Evolutionary conservation across 1,140 invertebrate species (phyloP), one percentile per base, ranked within the genome.

Genomic region (Acromyrmex echinatior): DNA sequence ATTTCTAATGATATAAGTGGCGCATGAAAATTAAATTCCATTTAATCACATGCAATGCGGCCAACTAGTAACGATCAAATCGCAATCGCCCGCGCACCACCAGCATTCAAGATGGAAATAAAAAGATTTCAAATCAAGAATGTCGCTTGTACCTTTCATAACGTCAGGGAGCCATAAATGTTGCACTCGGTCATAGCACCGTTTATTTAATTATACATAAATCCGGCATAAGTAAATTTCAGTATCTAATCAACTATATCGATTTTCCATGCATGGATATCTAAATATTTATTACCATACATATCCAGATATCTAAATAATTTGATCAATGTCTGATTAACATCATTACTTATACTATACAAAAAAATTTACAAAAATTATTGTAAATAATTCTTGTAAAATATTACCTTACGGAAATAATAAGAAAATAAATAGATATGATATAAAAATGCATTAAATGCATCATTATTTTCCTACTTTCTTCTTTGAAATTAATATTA

Each of bases 121-220:
- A 82, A 82, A 82, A 74, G 28, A 63, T 63, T 84, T 28, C 12
- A 63, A 25, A 74, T 49, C 68, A 60, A 74, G 80, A 84, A 84
- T 84, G 80, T 76, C 70, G 70, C 70, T 35, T 51, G 18, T 62
- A 74, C 25, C 68, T 84, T 84, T 84, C 70, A 62, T 76, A 84
- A 76, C 56, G 16, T 12, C 3, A 62, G 25, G 31, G 39, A 63
- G 28, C 31, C 3, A 21, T 58, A 74, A 77, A 28, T 21, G 49
- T 51, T 73, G 2, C 39, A 16, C 49, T 49, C 21, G 21, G 6
- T 82, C 18, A 21, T 16, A 62, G 7, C 51, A 56, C 31, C 18
- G 56, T 77, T 79, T 49, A 58, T 21, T 78, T 58, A 70, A 81
- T 58, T 81, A 71, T 81, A 71, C 35, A 68, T 53, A 80, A 80